Percentiles rank a stretch among this genome's conserved stretches.
phyloP scores from a whole-genome alignment of 2,888 invertebrate species.

The Idaea biselata region DNA sequence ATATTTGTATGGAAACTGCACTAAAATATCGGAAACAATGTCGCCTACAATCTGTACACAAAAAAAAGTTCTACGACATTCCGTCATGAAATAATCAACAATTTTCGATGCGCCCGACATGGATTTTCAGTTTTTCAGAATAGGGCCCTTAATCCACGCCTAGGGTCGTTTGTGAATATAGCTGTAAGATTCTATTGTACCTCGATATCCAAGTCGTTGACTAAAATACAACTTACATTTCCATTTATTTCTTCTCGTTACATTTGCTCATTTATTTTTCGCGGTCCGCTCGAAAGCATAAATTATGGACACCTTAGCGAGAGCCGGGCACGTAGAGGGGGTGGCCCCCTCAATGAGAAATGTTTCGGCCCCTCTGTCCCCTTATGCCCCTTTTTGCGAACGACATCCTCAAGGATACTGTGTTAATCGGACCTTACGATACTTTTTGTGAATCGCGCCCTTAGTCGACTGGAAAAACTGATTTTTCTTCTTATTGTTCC shows the following conservation, averaged over 20 bases:
- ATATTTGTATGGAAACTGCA: too few relatives aligned
- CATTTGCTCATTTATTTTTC: conserved; percentile 72
- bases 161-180: too few relatives aligned
- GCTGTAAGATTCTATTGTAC: neutral
- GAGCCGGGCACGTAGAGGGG: conserved; percentile 57
- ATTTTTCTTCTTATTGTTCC: conserved; percentile 34
- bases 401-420: conserved; percentile 78
- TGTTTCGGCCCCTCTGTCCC: conserved; percentile 74
- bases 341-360: conserved; percentile 63
- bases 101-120: too few relatives aligned
- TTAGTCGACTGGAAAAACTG: conserved; percentile 53
- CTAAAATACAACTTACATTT: conserved; percentile 36
- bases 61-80: too few relatives aligned
- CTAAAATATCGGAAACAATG: too few relatives aligned
- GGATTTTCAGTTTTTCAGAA: too few relatives aligned
- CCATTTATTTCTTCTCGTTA: conserved; percentile 61
- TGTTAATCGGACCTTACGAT: conserved; percentile 72
- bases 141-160: too few relatives aligned
- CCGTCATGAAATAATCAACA: too few relatives aligned
- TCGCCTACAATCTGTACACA: too few relatives aligned
- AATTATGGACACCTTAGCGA: conserved; percentile 74
- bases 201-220: conserved; percentile 6
- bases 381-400: conserved; percentile 71
- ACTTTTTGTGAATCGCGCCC: conserved; percentile 59
- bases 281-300: conserved; percentile 72